A percentile compares a stretch with the other conserved stretches of the same genome.
Evolutionary conservation across 1,140 invertebrate genomes (phyloP).

Genomic region (Laupala kohalensis): DNA sequence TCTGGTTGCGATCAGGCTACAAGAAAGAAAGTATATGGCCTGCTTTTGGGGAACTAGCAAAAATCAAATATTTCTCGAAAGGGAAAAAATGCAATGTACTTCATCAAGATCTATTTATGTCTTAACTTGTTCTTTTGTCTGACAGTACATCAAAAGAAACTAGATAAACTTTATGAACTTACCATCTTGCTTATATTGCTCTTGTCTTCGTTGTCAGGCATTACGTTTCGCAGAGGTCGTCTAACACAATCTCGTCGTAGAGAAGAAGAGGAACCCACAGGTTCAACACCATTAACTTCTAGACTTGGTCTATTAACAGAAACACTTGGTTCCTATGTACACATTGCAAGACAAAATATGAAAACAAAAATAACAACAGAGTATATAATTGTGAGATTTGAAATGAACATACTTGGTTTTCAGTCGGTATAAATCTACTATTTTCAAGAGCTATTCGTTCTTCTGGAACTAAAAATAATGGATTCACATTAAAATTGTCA

Average conservation of each 20-base stretch:
- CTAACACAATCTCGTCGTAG: not conserved
- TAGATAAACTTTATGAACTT: not conserved
- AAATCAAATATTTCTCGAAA: not conserved
- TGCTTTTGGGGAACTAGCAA: not conserved
- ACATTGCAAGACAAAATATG: not conserved
- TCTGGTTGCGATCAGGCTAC: constrained; percentile 35
- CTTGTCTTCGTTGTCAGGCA: not conserved
- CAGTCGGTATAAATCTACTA: not conserved
- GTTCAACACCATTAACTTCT: not conserved
- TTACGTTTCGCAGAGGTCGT: not conserved
- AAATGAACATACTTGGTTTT: not conserved
- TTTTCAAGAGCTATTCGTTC: not conserved
- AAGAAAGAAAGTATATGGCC: not conserved
- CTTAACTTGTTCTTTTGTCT: not conserved
- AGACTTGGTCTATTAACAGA: not conserved
- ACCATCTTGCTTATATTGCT: constrained; percentile 6
- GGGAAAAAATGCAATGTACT: not conserved
- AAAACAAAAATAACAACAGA: not conserved
- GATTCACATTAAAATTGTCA: not conserved
- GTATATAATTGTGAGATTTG: not conserved
- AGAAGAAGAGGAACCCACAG: not conserved
- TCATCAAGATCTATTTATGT: not conserved
- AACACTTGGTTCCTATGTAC: not conserved
- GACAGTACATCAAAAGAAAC: not conserved
- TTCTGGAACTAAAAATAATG: not conserved